Conservation (phyloP, 35 echinoderm and acorn worm species). For the Anneissia japonica region DNA sequence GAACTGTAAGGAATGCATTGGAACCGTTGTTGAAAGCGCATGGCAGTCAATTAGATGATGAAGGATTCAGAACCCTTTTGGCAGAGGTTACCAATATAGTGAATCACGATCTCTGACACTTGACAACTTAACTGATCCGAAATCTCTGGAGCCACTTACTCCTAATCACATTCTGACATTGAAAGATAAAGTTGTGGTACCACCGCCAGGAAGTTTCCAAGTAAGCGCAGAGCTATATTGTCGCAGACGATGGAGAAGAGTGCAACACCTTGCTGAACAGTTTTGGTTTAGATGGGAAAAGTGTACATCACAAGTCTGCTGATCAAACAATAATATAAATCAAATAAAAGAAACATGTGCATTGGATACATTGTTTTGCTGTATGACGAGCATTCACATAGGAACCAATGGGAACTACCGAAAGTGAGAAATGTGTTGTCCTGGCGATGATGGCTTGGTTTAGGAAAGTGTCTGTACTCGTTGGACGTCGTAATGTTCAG, state of each 20-base stretch:
- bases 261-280: slow-evolving; percentile 54
- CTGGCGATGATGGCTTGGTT: too few relatives aligned
- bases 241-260: slow-evolving; percentile 20
- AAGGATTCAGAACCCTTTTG: background rate
- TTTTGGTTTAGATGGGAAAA: slow-evolving; percentile 58
- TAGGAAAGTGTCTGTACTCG: too few relatives aligned
- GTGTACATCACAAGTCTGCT: slow-evolving; percentile 47
- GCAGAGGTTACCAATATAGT: background rate
- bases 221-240: background rate
- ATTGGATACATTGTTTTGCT: slow-evolving; percentile 31
- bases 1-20: background rate
- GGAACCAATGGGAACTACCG: slow-evolving; percentile 40
- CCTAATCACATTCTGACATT: background rate
- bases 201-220: background rate
- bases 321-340: slow-evolving; percentile 38
- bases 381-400: background rate
- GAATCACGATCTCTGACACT: background rate
- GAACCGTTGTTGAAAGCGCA: background rate
- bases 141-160: background rate
- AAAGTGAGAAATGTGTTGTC: background rate
- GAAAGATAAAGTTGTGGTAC: background rate
- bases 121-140: background rate
- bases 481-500: too few relatives aligned
- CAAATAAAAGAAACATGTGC: background rate
- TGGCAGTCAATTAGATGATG: background rate